These are phyloP conservation scores for Prinia subflava DNA, from an alignment of 2,113 vertebrate species.

Conservation along the genomic window DNA sequence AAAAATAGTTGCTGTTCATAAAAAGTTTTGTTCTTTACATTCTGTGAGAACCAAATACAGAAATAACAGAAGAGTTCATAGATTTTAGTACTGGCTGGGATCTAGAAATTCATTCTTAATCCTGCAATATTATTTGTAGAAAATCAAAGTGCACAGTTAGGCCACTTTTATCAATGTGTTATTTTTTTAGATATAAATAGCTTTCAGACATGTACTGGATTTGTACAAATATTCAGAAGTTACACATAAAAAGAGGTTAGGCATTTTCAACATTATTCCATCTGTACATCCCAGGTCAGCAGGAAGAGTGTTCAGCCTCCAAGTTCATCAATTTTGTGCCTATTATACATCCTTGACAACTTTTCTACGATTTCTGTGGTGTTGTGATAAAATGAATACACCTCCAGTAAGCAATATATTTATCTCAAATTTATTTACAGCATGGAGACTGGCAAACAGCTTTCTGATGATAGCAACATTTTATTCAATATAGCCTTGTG, in stretches of 20 bases:
- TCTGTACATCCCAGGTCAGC: neutral
- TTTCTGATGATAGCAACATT: neutral
- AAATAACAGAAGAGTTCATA: neutral
- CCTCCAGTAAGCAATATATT: neutral
- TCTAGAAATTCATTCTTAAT: neutral
- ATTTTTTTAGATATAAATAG: neutral
- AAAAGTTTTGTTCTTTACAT: neutral
- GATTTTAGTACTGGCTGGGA: neutral
- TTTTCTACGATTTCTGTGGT: neutral
- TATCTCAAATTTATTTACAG: neutral
- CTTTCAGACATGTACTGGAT: neutral
- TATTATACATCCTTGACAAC: neutral
- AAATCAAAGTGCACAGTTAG: neutral
- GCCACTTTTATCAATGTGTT: neutral
- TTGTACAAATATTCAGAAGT: neutral
- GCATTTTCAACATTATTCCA: neutral
- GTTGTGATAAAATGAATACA: neutral
- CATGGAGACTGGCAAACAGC: neutral
- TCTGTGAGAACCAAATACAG: neutral
- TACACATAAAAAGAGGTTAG: neutral
- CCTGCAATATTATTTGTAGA: neutral
- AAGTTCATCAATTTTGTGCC: neutral
- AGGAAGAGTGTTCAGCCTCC: neutral
- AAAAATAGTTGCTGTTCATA: neutral
- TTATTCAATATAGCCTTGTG: neutral